Evolutionary conservation across 2,888 invertebrate genomes (phyloP), one percentile per base, ranked within the genome.

Genomic region (Harpalus rubripes): DNA sequence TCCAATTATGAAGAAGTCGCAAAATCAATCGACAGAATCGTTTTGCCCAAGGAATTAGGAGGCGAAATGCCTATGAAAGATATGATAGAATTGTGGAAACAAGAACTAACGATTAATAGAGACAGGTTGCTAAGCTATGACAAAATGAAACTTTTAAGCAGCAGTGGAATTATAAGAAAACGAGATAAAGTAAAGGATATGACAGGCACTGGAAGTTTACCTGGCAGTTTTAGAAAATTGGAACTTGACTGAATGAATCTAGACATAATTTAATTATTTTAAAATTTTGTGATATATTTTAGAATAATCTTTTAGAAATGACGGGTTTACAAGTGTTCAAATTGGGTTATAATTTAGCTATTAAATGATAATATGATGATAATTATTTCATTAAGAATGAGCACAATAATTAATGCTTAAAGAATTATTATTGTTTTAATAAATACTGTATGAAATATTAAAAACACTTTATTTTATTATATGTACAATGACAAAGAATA

Each of bases 11-110:
- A 93, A 78, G 93, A 94, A 8, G 90, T 96, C 7, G 92, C 93
- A 86, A 93, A 94, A 86, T 90, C 92, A 76, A 90, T 96, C 1
- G 94, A 95, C 87, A 88, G 92, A 0, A 92, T 92, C 10, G 95
- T 95, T 85, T 91, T 97, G 61, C 96, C 97, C 0, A 92, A 93
- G 32, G 94, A 94, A 87, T 94, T 95, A 89, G 96, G 96, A 0
- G 96, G 96, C 0, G 91, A 92, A 4, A 93, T 96, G 88, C 94
- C 95, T 7, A 91, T 94, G 89, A 92, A 93, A 32, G 94, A 95
- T 86, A 96, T 97, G 96, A 93, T 96, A 12, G 92, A 92, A 76
- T 91, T 93, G 87, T 96, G 95, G 92, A 94, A 94, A 87, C 91
- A 93, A 56, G 93, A 96, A 87, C 88, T 96, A 44, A 90, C 91